A percentile compares a stretch with the other conserved stretches of the same genome.
Evolutionary conservation across 2,888 invertebrate genomes (phyloP).

Genomic region (Camptogramma bilineatum): DNA sequence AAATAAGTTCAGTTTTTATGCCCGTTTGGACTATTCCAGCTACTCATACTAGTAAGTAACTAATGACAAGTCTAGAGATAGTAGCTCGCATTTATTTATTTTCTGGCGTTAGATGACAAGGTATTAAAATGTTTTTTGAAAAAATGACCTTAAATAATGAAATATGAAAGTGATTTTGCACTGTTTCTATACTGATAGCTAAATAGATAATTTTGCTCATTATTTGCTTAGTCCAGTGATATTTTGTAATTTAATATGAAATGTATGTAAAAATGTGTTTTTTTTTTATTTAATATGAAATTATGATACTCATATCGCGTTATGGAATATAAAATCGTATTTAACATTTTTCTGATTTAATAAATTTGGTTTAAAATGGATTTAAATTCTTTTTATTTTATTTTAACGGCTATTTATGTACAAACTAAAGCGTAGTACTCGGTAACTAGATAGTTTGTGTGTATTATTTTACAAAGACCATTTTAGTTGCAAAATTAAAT

Average conservation of each 20-base stretch:
- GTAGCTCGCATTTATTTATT: not conserved
- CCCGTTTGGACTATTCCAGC: not conserved
- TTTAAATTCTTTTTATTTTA: slow-evolving; percentile 38
- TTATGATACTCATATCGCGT: slow-evolving; percentile 56
- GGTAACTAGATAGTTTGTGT: slow-evolving; percentile 1
- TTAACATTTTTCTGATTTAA: slow-evolving; percentile 41
- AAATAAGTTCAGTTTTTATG: no score
- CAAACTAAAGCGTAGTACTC: slow-evolving; percentile 8
- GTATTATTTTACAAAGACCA: slow-evolving; percentile 31
- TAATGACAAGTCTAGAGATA: not conserved
- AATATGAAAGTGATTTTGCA: not conserved
- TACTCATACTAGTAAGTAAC: not conserved
- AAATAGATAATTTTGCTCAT: slow-evolving; percentile 28
- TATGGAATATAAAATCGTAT: slow-evolving; percentile 54
- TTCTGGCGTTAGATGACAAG: not conserved
- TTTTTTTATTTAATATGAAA: slow-evolving; percentile 47
- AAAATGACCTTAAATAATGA: not conserved
- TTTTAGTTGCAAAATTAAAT: slow-evolving; percentile 29
- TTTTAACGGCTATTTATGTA: slow-evolving; percentile 20
- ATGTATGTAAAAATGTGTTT: slow-evolving; percentile 44
- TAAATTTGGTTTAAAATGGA: slow-evolving; percentile 51
- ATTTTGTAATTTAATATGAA: slow-evolving; percentile 42
- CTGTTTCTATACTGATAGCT: slow-evolving; percentile 25
- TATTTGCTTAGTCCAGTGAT: slow-evolving; percentile 38
- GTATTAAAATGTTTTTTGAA: not conserved